These are phyloP conservation scores for Callyntrura sp. DNA, from an alignment of 2,888 invertebrate genomes.

Conservation along the genomic window DNA sequence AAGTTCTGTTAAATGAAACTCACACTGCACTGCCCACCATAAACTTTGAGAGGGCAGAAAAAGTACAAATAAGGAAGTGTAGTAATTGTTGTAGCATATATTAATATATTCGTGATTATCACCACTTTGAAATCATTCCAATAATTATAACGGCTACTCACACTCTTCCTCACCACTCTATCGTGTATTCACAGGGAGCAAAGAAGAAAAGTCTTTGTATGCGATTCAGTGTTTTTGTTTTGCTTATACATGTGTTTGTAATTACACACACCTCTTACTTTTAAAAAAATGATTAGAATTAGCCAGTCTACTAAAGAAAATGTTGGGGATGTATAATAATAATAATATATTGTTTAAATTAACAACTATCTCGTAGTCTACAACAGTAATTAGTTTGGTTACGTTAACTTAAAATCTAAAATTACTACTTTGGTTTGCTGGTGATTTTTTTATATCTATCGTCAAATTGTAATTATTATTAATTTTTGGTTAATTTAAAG, in stretches of 20 bases:
- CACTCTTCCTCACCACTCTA: background rate
- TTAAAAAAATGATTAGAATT: conserved; percentile 70
- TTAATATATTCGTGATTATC: background rate
- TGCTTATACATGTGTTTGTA: background rate
- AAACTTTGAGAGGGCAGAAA: background rate
- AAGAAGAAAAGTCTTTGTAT: conserved; percentile 39
- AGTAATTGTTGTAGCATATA: conserved; percentile 12
- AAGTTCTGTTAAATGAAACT: background rate
- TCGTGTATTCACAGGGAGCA: background rate
- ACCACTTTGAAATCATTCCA: background rate
- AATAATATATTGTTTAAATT: conserved; percentile 22
- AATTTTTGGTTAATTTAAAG: background rate
- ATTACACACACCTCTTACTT: no score
- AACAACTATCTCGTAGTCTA: no score
- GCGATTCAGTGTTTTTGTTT: conserved; percentile 13
- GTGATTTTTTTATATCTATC: background rate
- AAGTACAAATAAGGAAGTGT: background rate
- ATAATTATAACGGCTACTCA: background rate
- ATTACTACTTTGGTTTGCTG: conserved; percentile 34
- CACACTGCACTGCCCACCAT: no score
- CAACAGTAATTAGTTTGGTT: background rate
- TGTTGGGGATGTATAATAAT: conserved; percentile 49
- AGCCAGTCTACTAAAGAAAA: conserved; percentile 72
- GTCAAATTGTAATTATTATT: background rate
- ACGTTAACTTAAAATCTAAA: background rate